These are phyloP conservation scores for Drosophila parthenogenetica DNA, from an alignment of 2,888 invertebrate species.

Conservation along the genomic window DNA sequence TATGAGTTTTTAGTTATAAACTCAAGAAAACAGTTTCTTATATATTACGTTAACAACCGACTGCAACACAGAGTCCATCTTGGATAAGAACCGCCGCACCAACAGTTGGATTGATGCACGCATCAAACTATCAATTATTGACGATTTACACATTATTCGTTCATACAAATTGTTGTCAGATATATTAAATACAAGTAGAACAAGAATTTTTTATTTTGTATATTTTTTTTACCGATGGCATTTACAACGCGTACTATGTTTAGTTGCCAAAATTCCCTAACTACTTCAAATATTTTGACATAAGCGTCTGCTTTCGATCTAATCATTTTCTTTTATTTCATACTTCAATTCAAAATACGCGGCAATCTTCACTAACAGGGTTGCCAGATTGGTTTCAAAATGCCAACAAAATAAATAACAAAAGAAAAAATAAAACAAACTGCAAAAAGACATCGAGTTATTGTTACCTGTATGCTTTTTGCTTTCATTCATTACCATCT, in stretches of 20 bases:
- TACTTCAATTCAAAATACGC: background rate
- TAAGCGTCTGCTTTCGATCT: background rate
- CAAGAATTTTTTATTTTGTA: constrained; percentile 54
- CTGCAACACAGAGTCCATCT: constrained; percentile 54
- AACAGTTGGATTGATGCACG: constrained; percentile 42
- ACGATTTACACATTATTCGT: constrained; percentile 39
- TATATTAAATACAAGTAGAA: constrained; percentile 47
- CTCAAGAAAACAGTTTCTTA: constrained; percentile 26
- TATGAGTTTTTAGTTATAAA: constrained; percentile 8
- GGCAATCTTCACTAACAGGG: constrained; percentile 3
- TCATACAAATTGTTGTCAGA: constrained; percentile 33
- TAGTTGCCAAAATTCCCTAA: constrained; percentile 9
- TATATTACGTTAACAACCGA: constrained; percentile 58
- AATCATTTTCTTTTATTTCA: background rate
- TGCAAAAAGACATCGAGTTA: constrained; percentile 25
- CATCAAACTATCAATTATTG: constrained; percentile 38
- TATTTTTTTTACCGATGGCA: constrained; percentile 42
- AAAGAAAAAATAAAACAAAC: constrained; percentile 3
- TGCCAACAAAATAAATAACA: constrained; percentile 10
- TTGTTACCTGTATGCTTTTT: constrained; percentile 52
- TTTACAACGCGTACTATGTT: constrained; percentile 31
- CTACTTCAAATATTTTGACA: background rate
- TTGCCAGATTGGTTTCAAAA: constrained; percentile 43
- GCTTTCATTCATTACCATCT: constrained; percentile 60
- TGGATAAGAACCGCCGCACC: constrained; percentile 43